Evolutionary conservation across 2,113 vertebrate genomes (phyloP).

Genomic region (Amphiprion percula): DNA sequence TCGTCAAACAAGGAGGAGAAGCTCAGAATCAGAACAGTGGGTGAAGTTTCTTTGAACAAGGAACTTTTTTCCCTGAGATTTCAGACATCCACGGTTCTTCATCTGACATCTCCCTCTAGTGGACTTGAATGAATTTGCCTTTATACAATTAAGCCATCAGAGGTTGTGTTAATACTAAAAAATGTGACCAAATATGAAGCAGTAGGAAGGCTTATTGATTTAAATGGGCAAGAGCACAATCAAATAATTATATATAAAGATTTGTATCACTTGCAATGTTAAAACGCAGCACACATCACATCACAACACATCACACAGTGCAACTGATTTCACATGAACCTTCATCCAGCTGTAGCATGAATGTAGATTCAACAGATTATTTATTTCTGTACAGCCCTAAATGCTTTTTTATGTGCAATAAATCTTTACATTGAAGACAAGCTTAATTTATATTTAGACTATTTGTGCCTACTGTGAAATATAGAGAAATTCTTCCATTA

Average conservation of each 20-base stretch:
- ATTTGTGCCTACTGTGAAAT: constrained; percentile 2
- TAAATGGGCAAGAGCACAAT: not conserved
- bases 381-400: constrained; percentile 20
- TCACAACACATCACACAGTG: not conserved
- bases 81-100: constrained; percentile 12
- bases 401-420: constrained; percentile 40
- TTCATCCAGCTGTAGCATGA: not conserved
- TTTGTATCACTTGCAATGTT: not conserved
- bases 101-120: constrained; percentile 64
- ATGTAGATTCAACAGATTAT: constrained; percentile 9
- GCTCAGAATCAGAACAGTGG: not conserved
- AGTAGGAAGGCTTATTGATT: not conserved
- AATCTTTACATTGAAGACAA: constrained; percentile 19
- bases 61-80: constrained; percentile 9
- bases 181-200: constrained; percentile 17
- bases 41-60: not conserved
- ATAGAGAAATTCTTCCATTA: not conserved
- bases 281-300: not conserved
- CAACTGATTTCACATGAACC: not conserved
- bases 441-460: constrained; percentile 9
- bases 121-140: constrained; percentile 43
- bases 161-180: not conserved
- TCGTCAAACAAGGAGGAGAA: not conserved
- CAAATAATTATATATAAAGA: not conserved
- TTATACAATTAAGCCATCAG: not conserved